These are phyloP conservation scores for Planococcus citri DNA, from an alignment of 1,140 invertebrate species.

Conservation along the genomic window DNA sequence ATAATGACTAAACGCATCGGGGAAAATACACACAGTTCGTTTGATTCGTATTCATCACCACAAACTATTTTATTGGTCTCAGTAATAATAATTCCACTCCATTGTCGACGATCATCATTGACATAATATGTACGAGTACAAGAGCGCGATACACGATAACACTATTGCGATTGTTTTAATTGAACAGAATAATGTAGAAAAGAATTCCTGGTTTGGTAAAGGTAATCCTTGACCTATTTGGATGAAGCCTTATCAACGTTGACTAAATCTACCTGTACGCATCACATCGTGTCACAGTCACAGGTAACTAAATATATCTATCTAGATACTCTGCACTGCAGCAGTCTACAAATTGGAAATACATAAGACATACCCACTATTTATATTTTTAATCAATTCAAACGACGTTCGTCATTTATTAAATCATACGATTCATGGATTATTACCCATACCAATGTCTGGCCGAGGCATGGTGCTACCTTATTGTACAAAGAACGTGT, in stretches of 20 bases:
- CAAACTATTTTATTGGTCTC: too few species aligned
- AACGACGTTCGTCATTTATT: background rate
- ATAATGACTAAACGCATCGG: too few species aligned
- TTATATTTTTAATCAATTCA: too few species aligned
- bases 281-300: too few species aligned
- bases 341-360: too few species aligned
- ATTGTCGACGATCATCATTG: background rate
- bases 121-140: background rate
- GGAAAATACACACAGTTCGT: too few species aligned
- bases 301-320: too few species aligned
- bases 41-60: too few species aligned
- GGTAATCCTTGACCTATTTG: background rate
- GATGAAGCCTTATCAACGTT: background rate
- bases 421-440: background rate
- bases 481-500: background rate
- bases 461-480: background rate
- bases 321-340: too few species aligned
- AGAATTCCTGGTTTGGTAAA: slow-evolving; percentile 2
- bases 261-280: too few species aligned
- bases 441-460: background rate
- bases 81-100: too few species aligned
- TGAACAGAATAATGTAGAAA: background rate
- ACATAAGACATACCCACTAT: too few species aligned
- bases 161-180: background rate
- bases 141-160: background rate